Base-by-base conservation (phyloP, 2,888 invertebrate genomes). In the Drosophila robusta region DNA sequence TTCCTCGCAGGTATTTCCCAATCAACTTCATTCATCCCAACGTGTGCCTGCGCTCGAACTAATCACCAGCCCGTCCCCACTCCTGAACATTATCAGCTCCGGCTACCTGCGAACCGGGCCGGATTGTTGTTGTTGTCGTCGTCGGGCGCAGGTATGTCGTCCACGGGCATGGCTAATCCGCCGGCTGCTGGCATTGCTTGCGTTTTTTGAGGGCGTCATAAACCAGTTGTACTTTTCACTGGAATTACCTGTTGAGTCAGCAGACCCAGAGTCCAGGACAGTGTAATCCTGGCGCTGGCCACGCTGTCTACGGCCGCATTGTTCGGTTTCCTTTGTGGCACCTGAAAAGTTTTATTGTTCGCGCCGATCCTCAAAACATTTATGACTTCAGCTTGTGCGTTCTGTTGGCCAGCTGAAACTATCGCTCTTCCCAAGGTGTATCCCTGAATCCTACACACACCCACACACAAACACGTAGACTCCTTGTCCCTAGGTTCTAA, bases 251-350 rank as follows among this genome's bases (percentile, higher is more conserved):
- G 84, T 84, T 70, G 79, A 65, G 64, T 38, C 68, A 39, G 50
- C 65, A 54, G 41, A 12, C 34, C n/a, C 42, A 16, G 41, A 56
- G 22, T 50, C 18, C 50, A n/a, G 47, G 24, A 49, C 41, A 39
- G 46, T 62, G 36, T 87, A 86, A 76, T 80, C 84, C 83, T 84
- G 87, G 87, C 84, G 87, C 80, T 86, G 75, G 75, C 67, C 74
- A 61, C 14, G 62, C 64, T 63, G 75, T 71, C 74, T 76, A 38
- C 52, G 51, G 42, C 29, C 56, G 41, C 55, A 58, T 63, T 78
- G 71, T 84, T 87, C 74, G 79, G 70, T 66, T 50, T 69, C 55
- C 73, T 73, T 72, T 86, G 80, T 75, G 80, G 67, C 72, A 78
- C 80, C 72, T 79, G 74, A 78, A 78, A 75, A 67, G 67, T 67